Percentiles rank a stretch among this genome's conserved stretches.
Conservation (phyloP, 2,888 invertebrate genomes). For the Slavum lentiscoides region DNA sequence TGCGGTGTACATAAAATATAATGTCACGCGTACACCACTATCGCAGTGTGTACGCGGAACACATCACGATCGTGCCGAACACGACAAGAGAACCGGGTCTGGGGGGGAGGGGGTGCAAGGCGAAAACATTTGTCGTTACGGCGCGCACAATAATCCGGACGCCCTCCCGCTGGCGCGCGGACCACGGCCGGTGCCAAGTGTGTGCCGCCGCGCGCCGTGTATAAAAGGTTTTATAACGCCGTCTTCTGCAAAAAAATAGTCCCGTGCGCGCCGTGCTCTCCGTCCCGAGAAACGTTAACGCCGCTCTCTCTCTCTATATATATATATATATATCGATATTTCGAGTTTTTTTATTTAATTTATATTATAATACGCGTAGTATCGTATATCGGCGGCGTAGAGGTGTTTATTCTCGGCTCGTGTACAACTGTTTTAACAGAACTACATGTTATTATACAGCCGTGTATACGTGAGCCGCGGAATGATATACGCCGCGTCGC, state of each 20-base stretch:
- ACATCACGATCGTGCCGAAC: constrained; percentile 7
- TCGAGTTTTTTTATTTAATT: too few relatives aligned
- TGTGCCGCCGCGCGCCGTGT: background rate
- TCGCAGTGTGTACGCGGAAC: background rate
- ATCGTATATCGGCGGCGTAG: too few relatives aligned
- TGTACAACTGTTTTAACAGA: too few relatives aligned
- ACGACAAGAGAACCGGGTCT: too few relatives aligned
- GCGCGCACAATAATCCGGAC: too few relatives aligned
- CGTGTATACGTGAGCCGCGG: too few relatives aligned
- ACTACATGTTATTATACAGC: too few relatives aligned
- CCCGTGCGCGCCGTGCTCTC: background rate
- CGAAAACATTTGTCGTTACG: constrained; percentile 24
- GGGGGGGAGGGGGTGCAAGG: background rate
- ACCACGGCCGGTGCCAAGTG: background rate
- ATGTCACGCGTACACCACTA: constrained; percentile 12
- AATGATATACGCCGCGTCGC: too few relatives aligned
- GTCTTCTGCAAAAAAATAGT: background rate
- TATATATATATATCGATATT: too few relatives aligned
- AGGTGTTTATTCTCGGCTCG: too few relatives aligned
- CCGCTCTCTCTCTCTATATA: background rate
- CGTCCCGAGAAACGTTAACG: too few relatives aligned
- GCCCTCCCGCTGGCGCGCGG: background rate
- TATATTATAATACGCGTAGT: too few relatives aligned
- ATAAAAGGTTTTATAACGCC: background rate
- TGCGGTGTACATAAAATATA: background rate